These are phyloP conservation scores for Argyra leucocephala DNA, from an alignment of 2,888 invertebrate species.

Conservation along the genomic window DNA sequence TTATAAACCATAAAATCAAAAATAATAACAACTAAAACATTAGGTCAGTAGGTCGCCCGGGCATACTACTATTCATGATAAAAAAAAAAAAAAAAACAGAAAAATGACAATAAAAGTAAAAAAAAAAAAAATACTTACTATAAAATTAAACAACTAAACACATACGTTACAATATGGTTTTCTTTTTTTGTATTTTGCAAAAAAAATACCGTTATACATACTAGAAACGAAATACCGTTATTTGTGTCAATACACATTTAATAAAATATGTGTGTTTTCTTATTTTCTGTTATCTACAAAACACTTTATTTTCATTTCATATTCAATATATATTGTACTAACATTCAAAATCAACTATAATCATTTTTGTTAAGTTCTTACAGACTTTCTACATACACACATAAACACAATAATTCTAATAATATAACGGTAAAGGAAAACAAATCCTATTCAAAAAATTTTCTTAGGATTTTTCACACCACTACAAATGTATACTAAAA, in stretches of 20 bases:
- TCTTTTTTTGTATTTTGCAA: background rate
- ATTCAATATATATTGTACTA: background rate
- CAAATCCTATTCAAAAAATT: too few relatives aligned
- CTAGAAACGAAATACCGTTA: background rate
- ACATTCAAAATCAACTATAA: background rate
- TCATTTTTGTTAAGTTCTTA: too few relatives aligned
- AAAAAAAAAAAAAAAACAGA: background rate
- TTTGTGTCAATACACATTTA: background rate
- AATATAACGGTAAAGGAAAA: too few relatives aligned
- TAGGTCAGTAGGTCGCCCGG: conserved; percentile 45
- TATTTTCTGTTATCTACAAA: background rate
- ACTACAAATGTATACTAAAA: too few relatives aligned
- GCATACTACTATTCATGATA: conserved; percentile 18
- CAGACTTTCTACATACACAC: too few relatives aligned
- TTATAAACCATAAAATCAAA: too few relatives aligned
- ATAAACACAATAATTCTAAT: too few relatives aligned
- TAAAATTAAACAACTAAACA: background rate
- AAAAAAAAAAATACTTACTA: too few relatives aligned
- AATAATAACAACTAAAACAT: background rate
- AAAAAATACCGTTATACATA: conserved; percentile 1
- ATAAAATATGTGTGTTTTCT: background rate
- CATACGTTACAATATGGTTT: background rate
- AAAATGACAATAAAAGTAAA: background rate
- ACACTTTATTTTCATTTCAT: background rate
- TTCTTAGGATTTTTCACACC: too few relatives aligned